Evolutionary conservation across 2,888 invertebrate species (phyloP), one percentile per base, ranked within the genome.

Genomic region (Nemotelus pantherinus): DNA sequence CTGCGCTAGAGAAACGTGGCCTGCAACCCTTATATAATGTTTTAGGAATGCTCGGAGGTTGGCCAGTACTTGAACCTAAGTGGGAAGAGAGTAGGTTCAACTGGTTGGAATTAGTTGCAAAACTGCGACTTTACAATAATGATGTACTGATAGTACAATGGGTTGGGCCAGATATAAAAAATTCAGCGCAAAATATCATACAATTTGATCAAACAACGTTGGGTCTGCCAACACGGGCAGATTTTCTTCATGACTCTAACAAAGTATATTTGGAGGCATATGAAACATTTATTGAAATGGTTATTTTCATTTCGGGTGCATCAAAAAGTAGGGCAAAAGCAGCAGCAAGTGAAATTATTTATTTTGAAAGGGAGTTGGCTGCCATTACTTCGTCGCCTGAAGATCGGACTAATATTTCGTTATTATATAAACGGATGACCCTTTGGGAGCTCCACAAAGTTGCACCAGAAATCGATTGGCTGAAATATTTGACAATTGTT

Each of bases 141-240:
- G 95, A 95, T 80, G 92, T 96, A 78, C 88, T 97, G 0, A 91
- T 97, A 81, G 93, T 95, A 0, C 92, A 95, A 84, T 95, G 94
- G 93, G 95, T 97, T 58, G 96, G 95, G 9, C 95, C 97, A 0
- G 97, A 98, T 85, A 95, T 97, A 77, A 95, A 95, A 85, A 95
- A 97, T 86, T 96, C 97, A 4, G 93, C 95, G 83, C 92, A 94
- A 83, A 95, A 96, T 86, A 92, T 97, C 5, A 93, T 98, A 79
- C 90, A 96, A 89, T 92, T 98, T 82, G 97, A 98, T 87, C 97
- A 97, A 87, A 94, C 96, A 0, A 93, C 92, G 71, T 88, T 96
- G 82, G 92, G 94, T 45, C 87, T 94, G 76, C 94, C 94, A 39
- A 92, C 93, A 0, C 89, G 93, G 72, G 93, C 93, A 81, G 94